phyloP scores from a whole-genome alignment of 2,888 invertebrate species.

The Invenusta paracnida region DNA sequence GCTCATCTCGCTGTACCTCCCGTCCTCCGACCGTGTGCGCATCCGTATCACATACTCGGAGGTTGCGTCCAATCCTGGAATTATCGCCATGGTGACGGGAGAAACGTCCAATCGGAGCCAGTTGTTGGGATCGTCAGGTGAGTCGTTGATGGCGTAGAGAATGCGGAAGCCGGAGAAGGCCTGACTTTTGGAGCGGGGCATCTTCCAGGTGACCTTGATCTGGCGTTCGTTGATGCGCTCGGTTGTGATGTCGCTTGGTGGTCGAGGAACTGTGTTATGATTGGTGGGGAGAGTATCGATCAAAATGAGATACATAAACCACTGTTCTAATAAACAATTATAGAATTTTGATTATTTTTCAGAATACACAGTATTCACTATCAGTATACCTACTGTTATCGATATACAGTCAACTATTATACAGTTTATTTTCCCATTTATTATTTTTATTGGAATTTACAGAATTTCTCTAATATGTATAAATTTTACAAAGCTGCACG shows the following conservation, averaged over 20 bases:
- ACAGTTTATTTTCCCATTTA: no score
- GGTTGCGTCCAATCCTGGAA: not conserved
- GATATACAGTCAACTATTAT: no score
- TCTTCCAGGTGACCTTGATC: conserved; percentile 41
- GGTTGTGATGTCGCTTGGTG: conserved; percentile 32
- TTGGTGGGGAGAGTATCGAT: no score
- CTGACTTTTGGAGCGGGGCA: not conserved
- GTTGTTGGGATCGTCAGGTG: not conserved
- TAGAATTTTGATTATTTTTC: no score
- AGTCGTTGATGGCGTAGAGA: conserved; percentile 1
- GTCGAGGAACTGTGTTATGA: conserved; percentile 25
- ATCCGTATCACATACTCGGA: conserved; percentile 14
- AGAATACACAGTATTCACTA: no score
- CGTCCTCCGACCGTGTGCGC: not conserved
- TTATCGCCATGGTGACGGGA: conserved; percentile 32
- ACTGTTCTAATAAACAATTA: no score
- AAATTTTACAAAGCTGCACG: no score
- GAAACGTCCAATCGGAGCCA: conserved; percentile 21
- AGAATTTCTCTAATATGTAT: no score
- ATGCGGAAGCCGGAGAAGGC: conserved; percentile 32
- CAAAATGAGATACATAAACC: no score
- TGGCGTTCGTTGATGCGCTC: conserved; percentile 35
- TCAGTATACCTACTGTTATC: no score
- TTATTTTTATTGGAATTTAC: no score
- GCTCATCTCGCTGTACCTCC: not conserved